Base-by-base conservation (phyloP, 2,797 vertebrate species). In the Mareca strepera region DNA sequence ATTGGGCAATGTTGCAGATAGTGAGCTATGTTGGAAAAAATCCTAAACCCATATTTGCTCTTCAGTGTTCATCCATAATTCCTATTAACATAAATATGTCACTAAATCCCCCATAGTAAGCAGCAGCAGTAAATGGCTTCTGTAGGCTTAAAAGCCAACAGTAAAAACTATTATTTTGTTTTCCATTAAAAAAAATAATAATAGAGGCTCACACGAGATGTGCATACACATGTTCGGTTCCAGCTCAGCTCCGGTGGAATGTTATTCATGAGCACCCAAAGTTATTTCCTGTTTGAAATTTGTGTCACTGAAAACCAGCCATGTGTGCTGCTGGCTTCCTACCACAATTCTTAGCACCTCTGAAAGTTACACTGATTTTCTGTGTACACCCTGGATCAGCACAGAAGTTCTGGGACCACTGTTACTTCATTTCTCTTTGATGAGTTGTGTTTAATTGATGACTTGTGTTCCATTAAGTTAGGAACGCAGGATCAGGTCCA, bases 41-140 rank as follows among this genome's bases (percentile, higher is more conserved):
- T 84, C 88, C 95, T 86, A 3, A 90, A 90, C 52, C 78, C 90
- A 20, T 88, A 92, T 91, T 86, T 92, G 68, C 64, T 90, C 43
- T 93, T 88, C 48, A 22, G 33, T 64, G 70, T 80, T 94, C 81
- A 88, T 77, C 72, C 3, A 0, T 94, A 95, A 89, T 85, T 94
- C 75, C 63, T 94, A 82, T 90, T 87, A 93, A 78, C 37, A 87
- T 78, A 90, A 96, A 82, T 93, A 91, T 12, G 58, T 48, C 80
- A 92, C 78, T 75, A 86, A 86, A 93, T 77, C 81, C 92, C 50
- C 64, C 77, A 84, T 46, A 86, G 75, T 88, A 95, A 84, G 68
- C 78, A 87, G 81, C 86, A 89, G 90, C 39, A 37, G 58, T 75
- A 90, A 92, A 73, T 63, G 1, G 86, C n/a, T 88, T 83, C 60